These are phyloP conservation scores for Lamellibrachia luymesi DNA, from an alignment of 1,140 invertebrate species.

Conservation along the genomic window DNA sequence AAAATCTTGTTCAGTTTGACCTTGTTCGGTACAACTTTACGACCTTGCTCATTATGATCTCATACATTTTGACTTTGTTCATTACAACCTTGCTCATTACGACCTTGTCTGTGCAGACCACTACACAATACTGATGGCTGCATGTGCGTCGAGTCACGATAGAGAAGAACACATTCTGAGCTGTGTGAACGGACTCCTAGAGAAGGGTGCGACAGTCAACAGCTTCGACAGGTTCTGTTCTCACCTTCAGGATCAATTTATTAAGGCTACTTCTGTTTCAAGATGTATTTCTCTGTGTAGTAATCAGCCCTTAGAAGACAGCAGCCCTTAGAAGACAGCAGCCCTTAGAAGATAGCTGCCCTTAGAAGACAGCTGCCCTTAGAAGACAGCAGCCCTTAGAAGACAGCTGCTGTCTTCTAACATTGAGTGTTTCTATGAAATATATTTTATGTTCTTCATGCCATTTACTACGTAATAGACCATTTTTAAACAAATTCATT, in stretches of 20 bases:
- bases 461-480: not conserved
- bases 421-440: too few relatives aligned
- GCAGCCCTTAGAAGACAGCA: too few relatives aligned
- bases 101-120: slow-evolving; percentile 48
- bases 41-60: not conserved
- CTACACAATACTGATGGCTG: slow-evolving; percentile 62
- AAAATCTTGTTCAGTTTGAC: not conserved
- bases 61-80: not conserved
- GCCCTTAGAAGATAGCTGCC: too few relatives aligned
- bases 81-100: not conserved
- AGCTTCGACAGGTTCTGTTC: slow-evolving; percentile 53
- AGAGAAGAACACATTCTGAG: slow-evolving; percentile 47
- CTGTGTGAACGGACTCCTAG: slow-evolving; percentile 57
- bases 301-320: not conserved
- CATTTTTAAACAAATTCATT: not conserved
- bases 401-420: not conserved
- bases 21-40: not conserved
- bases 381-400: not conserved
- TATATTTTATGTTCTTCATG: not conserved
- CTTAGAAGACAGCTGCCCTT: too few relatives aligned
- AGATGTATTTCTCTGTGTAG: not conserved
- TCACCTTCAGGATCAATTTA: not conserved
- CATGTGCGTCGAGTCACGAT: slow-evolving; percentile 53
- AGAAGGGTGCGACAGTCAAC: slow-evolving; percentile 56
- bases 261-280: slow-evolving; percentile 28